phyloP scores from a whole-genome alignment of 2,113 vertebrate species.

The Rhynchomys soricoides region DNA sequence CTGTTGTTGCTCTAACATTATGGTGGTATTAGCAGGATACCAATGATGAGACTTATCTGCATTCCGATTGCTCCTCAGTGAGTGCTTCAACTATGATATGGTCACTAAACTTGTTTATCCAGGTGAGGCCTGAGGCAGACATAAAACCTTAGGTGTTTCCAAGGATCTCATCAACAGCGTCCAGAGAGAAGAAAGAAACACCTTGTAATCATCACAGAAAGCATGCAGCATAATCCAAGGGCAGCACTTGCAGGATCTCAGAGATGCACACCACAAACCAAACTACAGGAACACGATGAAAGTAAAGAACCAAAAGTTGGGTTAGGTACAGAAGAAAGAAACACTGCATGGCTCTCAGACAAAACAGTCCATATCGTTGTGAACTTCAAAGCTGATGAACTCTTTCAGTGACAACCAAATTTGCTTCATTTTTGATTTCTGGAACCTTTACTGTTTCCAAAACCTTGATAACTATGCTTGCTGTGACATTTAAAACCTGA shows the following conservation, averaged over 20 bases:
- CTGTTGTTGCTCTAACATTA: background rate
- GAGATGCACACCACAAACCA: background rate
- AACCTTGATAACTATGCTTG: background rate
- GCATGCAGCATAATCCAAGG: background rate
- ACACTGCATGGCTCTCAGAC: background rate
- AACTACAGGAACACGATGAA: background rate
- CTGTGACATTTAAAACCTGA: background rate
- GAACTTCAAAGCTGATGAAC: background rate
- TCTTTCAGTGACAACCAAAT: background rate
- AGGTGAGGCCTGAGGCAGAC: background rate
- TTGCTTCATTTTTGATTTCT: constrained; percentile 18
- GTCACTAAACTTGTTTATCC: background rate
- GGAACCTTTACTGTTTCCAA: background rate
- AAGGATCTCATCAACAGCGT: background rate
- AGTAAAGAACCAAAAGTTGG: background rate
- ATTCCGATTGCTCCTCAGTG: background rate
- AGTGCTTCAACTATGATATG: background rate
- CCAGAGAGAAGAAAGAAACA: background rate
- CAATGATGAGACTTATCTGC: background rate
- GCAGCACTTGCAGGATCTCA: background rate
- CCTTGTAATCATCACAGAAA: background rate
- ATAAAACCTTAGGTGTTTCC: background rate
- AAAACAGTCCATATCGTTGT: background rate
- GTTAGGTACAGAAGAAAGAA: background rate
- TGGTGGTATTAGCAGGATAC: background rate